Evolutionary conservation across 2,797 vertebrate species (phyloP).

Genomic region (Artibeus lituratus): DNA sequence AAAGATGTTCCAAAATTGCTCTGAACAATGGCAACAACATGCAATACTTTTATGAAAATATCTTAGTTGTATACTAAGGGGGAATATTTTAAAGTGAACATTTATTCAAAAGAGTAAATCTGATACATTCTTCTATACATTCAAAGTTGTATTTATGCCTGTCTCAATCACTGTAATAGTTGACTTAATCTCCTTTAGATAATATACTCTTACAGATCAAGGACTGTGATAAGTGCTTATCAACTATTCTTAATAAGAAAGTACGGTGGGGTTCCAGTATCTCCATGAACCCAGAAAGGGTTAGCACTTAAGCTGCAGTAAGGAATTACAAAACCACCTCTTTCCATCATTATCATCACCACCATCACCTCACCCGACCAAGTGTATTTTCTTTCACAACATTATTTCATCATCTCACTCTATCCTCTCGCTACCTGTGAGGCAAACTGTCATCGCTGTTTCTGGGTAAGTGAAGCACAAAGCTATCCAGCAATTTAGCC

Average conservation of each 20-base stretch:
- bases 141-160: not conserved
- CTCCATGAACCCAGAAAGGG: not conserved
- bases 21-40: not conserved
- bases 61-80: not conserved
- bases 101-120: not conserved
- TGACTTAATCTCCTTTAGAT: not conserved
- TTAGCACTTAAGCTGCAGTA: not conserved
- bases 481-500: not conserved
- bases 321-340: not conserved
- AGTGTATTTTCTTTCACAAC: rapidly evolving
- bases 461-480: not conserved
- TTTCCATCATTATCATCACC: not conserved
- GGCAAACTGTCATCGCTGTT: not conserved
- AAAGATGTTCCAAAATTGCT: not conserved
- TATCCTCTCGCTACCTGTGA: not conserved
- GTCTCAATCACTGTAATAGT: not conserved
- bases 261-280: not conserved
- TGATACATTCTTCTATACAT: not conserved
- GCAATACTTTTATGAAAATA: not conserved
- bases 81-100: not conserved
- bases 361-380: not conserved
- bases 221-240: not conserved
- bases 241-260: not conserved
- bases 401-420: no score
- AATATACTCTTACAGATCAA: not conserved